phyloP scores from a whole-genome alignment of 1,140 invertebrate genomes.

The Brachionus rubens region DNA sequence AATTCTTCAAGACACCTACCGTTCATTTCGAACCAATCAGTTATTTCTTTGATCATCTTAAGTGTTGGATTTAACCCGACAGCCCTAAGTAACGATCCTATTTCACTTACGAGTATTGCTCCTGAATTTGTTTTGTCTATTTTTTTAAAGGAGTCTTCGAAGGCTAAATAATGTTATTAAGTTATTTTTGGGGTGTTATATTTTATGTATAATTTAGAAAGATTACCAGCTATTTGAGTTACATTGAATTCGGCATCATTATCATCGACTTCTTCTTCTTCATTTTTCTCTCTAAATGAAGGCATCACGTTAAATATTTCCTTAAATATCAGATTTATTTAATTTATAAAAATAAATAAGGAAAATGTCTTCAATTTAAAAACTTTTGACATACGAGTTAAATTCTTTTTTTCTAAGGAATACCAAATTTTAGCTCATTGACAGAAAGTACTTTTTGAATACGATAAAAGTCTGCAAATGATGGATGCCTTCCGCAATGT shows the following conservation, averaged over 20 bases:
- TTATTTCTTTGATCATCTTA: slow-evolving; percentile 16
- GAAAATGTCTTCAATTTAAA: no score
- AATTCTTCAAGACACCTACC: neutral
- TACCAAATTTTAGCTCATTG: no score
- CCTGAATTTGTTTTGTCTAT: slow-evolving; percentile 32
- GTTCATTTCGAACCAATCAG: slow-evolving; percentile 32
- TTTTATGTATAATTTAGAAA: neutral
- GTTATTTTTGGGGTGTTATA: neutral
- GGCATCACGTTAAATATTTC: slow-evolving; percentile 33
- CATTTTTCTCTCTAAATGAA: neutral
- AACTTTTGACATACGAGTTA: no score
- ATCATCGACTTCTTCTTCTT: neutral
- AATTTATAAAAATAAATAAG: no score
- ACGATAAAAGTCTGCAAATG: no score
- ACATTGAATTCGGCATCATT: neutral
- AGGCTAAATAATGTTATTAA: neutral
- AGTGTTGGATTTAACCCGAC: slow-evolving; percentile 35
- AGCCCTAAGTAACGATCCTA: slow-evolving; percentile 7
- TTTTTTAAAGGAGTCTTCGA: slow-evolving; percentile 31
- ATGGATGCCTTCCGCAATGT: no score
- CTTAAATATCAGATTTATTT: neutral
- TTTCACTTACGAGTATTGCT: slow-evolving; percentile 8
- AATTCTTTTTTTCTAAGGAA: no score
- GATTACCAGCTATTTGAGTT: neutral
- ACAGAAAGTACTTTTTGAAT: no score